Evolutionary conservation across 2,797 vertebrate species (phyloP).

Genomic region (Poeciliopsis turneri): DNA sequence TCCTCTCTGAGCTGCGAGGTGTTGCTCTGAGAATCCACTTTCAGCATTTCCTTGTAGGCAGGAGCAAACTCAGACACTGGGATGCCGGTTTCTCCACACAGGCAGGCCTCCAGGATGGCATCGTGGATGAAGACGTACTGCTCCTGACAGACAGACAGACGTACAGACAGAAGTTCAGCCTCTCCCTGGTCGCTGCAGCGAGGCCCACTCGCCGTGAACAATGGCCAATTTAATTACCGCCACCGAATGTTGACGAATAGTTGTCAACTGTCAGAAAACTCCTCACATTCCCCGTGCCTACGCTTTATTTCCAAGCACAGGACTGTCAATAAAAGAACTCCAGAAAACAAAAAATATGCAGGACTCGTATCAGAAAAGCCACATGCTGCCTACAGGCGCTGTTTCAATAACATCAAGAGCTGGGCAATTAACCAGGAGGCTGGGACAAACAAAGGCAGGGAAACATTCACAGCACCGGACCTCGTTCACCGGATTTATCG

Average conservation of each 20-base stretch:
- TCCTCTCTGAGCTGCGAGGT: constrained; percentile 94
- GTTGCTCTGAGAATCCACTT: constrained; percentile 95
- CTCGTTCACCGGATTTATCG: constrained; percentile 29
- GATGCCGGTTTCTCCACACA: constrained; percentile 95
- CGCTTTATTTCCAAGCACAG: constrained; percentile 38
- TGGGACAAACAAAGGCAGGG: constrained; percentile 39
- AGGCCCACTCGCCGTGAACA: constrained; percentile 52
- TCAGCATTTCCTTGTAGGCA: constrained; percentile 94
- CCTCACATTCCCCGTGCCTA: constrained; percentile 27
- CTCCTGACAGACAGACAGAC: constrained; percentile 78
- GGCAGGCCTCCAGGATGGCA: constrained; percentile 94
- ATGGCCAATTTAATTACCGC: constrained; percentile 57
- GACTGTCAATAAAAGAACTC: constrained; percentile 21
- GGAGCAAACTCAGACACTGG: constrained; percentile 89
- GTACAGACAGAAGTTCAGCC: background rate
- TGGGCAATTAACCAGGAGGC: constrained; percentile 57
- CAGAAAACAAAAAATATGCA: constrained; percentile 8
- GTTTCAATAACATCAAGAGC: constrained; percentile 44
- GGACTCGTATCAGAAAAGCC: constrained; percentile 41
- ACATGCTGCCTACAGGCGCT: constrained; percentile 47
- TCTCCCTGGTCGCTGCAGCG: constrained; percentile 15
- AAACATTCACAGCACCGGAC: constrained; percentile 32
- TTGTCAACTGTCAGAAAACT: constrained; percentile 47
- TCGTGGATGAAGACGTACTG: constrained; percentile 97
- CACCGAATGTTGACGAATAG: constrained; percentile 58